Base-by-base conservation (phyloP, 2,113 vertebrate genomes). In the Craseonycteris thonglongyai region DNA sequence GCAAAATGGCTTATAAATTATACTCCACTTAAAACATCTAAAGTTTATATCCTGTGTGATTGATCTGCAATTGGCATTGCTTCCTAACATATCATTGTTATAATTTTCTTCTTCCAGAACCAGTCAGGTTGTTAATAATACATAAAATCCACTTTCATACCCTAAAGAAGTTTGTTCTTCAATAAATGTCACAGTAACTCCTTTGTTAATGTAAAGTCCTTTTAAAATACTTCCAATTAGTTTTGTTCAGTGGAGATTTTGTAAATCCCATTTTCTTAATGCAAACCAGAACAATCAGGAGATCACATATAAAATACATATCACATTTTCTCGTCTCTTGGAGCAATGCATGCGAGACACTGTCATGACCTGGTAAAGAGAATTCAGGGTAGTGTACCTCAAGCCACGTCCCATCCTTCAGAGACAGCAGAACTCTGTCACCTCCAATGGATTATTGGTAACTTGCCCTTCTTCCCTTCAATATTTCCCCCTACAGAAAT, bases 71-170 rank as follows among this genome's bases (percentile, higher is more conserved):
- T 11, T 78, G 59, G 22, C 59, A 84, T 9, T 91, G 83, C 83
- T 93, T 80, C 69, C 38, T 89, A 85, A 91, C 65, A 93, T 28
- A 80, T 22, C 19, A 9, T n/a, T 75, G 91, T 80, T 92, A 63
- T 69, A 91, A 83, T 92, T 93, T 93, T 91, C 95, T 66, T 42
- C 40, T 83, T 68, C n/a, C 71, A 80, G 59, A 94, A 86, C 4
- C 59, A 93, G 90, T 94, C 87, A 92, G 22, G 42, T 80, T 96
- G 92, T 93, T 92, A 97, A 94, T 94, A 59, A 96, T 78, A 58
- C 92, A 87, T 72, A 83, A 91, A 96, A 80, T 79, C 54, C 79
- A 93, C 75, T 91, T 94, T 94, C 59, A 87, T 40, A 75, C 51
- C 26, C 56, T 30, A 63, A 82, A 95, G 54, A 35, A 85, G 76